Evolutionary conservation across 2,797 vertebrate genomes (phyloP), one percentile per base, ranked within the genome.

Genomic region (Sebastes steindachneri): DNA sequence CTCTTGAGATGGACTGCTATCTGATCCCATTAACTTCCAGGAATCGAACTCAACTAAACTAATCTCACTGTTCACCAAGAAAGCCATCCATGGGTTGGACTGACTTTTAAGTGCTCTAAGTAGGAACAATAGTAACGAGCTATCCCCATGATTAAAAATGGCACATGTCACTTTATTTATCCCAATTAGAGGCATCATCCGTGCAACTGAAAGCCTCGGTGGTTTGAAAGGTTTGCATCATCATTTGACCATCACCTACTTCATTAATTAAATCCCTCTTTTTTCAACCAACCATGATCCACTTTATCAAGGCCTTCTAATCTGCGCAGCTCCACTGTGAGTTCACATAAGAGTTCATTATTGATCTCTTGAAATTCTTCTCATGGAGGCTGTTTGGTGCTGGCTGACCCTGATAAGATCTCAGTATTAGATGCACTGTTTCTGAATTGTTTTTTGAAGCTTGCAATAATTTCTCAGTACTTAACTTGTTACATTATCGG

Each of bases 361-460:
- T 93, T 77, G 93, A 94, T 93, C 86, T 79, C 29, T 45, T 68
- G 62, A 88, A 90, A 85, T 89, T 92, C 79, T 91, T 89, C 92
- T 93, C 90, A 89, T 83, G 84, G 75, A 88, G 79, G 64, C 54
- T 12, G 75, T 87, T 87, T 72, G 73, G 55, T 69, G 75, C 64
- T 14, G 35, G 11, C 57, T 45, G 73, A 84, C 73, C 72, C 73
- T 62, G 53, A 73, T 80, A 31, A 82, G 62, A 77, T 75, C 82
- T 70, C 69, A 54, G 23, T 63, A 17, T 82, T 37, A 81, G 19
- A 73, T 11, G 7, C 29, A 21, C 62, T 59, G 25, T 73, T 77
- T 72, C 68, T 72, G 35, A 72, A 45, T 77, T 66, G n/a, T 17
- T 77, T 84, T 28, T 75, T 73, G 51, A 82, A 51, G 62, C 70